These are phyloP conservation scores for Caranx melampygus DNA, from an alignment of 2,113 vertebrate species.

Conservation along the genomic window DNA sequence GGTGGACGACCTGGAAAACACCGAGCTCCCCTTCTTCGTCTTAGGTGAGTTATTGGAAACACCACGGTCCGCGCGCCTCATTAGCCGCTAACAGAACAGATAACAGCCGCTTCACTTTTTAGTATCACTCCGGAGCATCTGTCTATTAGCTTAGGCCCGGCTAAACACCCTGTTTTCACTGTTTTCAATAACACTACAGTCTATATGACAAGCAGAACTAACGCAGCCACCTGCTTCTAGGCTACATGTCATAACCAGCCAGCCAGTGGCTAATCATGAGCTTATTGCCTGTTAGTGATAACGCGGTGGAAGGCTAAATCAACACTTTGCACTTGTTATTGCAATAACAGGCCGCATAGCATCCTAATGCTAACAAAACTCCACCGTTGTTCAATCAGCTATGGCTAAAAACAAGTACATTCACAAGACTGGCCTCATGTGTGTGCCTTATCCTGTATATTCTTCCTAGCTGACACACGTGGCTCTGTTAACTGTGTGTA, in stretches of 20 bases:
- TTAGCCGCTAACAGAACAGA: constrained; percentile 28
- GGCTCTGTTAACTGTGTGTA: neutral
- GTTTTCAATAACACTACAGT: neutral
- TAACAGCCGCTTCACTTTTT: neutral
- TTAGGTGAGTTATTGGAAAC: constrained; percentile 59
- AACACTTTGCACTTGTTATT: constrained; percentile 13
- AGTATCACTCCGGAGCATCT: constrained; percentile 28
- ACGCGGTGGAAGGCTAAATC: neutral
- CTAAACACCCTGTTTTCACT: constrained; percentile 15
- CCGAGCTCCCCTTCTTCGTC: constrained; percentile 96
- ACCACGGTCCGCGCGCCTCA: neutral
- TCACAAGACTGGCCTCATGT: fast-evolving
- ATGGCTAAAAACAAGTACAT: neutral
- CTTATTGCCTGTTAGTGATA: constrained; percentile 4
- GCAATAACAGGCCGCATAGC: constrained; percentile 53
- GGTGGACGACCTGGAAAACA: constrained; percentile 98
- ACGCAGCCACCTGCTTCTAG: neutral
- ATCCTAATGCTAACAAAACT: constrained; percentile 30
- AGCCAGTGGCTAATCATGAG: neutral
- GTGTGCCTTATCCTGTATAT: neutral
- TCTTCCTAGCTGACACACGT: neutral
- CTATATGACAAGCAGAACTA: too few species aligned
- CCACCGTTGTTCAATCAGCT: neutral
- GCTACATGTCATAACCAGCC: neutral
- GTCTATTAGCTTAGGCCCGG: constrained; percentile 65